Evolutionary conservation across 2,113 vertebrate species (phyloP), one percentile per base, ranked within the genome.

Genomic region (Thomomys bottae): DNA sequence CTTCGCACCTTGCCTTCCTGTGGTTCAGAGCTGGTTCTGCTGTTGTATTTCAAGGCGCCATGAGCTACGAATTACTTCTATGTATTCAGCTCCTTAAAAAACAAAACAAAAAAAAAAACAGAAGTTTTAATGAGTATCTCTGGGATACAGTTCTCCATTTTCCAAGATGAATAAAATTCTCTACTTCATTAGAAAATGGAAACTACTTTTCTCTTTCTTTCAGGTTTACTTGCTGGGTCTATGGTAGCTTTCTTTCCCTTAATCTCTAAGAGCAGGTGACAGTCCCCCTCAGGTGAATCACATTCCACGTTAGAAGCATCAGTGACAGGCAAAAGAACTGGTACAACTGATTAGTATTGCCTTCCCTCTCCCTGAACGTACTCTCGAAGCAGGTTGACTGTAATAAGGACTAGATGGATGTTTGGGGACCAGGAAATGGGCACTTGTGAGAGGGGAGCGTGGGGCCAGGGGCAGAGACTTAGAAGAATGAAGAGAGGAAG

Each of bases 111-210:
- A 79, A 11, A 66, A 49, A 12, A 8, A 49, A 11, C 54, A 34
- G n/a, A 84, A 78, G n/a, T 59, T 81, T 28, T 81, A 83, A 89
- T 81, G 34, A 54, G 23, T 66, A 34, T 87, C 59, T 82, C 59
- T 38, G 38, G 28, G 28, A 14, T 71, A 18, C 4, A 24, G 3
- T 6, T 66, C 36, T 40, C 4, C 57, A 68, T n/a, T 76, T 54
- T 11, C 38, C 24, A 21, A 79, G 54, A 91, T 49, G 79, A 67
- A 57, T 54, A 68, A 76, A n/a, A n/a, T 76, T 61, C 7, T 79
- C n/a, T 75, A 20, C 30, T 94, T 40, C 20, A 21, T 28, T 72
- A n/a, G 28, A 91, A 76, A 83, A n/a, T 26, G 8, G 38, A 54
- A 94, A 59, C 8, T 63, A 32, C 2, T 54, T 28, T 83, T 89